These are phyloP conservation scores for Menura novaehollandiae DNA, from an alignment of 2,113 vertebrate genomes.

Conservation along the genomic window DNA sequence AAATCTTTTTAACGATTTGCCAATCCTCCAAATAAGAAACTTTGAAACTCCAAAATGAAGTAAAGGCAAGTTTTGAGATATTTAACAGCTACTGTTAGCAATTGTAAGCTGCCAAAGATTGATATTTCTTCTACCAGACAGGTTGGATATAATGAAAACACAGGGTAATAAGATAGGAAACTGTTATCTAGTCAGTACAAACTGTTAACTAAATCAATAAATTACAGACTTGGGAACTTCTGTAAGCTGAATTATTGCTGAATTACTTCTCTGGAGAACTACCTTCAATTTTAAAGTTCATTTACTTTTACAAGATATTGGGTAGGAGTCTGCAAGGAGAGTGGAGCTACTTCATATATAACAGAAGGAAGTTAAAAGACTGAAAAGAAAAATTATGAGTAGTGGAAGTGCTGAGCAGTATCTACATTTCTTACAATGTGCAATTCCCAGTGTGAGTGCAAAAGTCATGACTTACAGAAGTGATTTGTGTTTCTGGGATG, in stretches of 20 bases:
- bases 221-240: slow-evolving; percentile 40
- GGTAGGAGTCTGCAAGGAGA: not conserved
- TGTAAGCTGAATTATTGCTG: slow-evolving; percentile 32
- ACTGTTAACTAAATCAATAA: slow-evolving; percentile 50
- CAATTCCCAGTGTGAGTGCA: not conserved
- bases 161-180: slow-evolving; percentile 34
- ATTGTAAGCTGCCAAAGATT: slow-evolving; percentile 27
- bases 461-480: not conserved
- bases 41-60: not conserved
- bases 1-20: not conserved
- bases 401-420: not conserved
- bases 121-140: slow-evolving; percentile 26
- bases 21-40: not conserved
- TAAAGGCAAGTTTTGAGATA: slow-evolving; percentile 11
- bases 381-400: not conserved
- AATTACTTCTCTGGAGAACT: slow-evolving; percentile 23
- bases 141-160: slow-evolving; percentile 46
- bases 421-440: not conserved
- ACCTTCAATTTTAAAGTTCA: slow-evolving; percentile 34
- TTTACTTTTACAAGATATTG: slow-evolving; percentile 21
- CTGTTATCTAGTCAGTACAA: slow-evolving; percentile 49
- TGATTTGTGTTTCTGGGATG: slow-evolving; percentile 8
- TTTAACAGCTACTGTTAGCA: not conserved
- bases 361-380: not conserved
- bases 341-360: not conserved